Base-by-base conservation (phyloP, 1,140 invertebrate species). In the Magallana gigas region DNA sequence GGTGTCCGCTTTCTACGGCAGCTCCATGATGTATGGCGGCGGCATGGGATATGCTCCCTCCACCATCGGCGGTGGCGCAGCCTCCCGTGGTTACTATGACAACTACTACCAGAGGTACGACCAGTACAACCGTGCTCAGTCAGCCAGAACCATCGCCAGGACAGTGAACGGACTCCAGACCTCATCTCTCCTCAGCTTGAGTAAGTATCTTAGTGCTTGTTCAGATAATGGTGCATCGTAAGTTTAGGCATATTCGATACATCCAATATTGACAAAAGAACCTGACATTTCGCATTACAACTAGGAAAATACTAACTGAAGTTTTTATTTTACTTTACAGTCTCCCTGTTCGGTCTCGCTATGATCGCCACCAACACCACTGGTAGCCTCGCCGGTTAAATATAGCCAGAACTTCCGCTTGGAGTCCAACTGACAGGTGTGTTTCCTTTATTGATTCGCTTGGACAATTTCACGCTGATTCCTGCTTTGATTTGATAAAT, bases 291-390 rank as follows among this genome's bases (percentile, higher is more conserved):
- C 5, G 36, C 36, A 48, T 48, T 48, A 48, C 36, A 48, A 48
- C 36, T 48, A 4, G 5, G 36, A 2, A 48, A 5, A 48, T 48
- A 5, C 5, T 48, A 48, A 4, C 2, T 48, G 36, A 48, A 76
- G 14, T 12, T 23, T 12, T 16, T 64, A 11, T 29, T 12, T 36
- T 29, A 11, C 3, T 76, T 76, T 76, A 36, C 68, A 76, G 68
- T 76, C 23, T 76, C 68, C 14, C 68, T 76, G 68, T 76, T 76
- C 9, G 68, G 68, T 76, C 68, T 76, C 7, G 68, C 68, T 12
- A 48, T 76, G 68, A 23, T 76, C 23, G 68, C 68, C 68, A 76
- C 68, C 68, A 76, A 76, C 68, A 76, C 68, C 9, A 76, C 68
- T 76, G 68, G 68, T 29, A 76, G 9, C 4, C 68, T 76, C 36